Evolutionary conservation across 2,113 vertebrate species (phyloP), one percentile per base, ranked within the genome.

Genomic region (Nerophis ophidion): DNA sequence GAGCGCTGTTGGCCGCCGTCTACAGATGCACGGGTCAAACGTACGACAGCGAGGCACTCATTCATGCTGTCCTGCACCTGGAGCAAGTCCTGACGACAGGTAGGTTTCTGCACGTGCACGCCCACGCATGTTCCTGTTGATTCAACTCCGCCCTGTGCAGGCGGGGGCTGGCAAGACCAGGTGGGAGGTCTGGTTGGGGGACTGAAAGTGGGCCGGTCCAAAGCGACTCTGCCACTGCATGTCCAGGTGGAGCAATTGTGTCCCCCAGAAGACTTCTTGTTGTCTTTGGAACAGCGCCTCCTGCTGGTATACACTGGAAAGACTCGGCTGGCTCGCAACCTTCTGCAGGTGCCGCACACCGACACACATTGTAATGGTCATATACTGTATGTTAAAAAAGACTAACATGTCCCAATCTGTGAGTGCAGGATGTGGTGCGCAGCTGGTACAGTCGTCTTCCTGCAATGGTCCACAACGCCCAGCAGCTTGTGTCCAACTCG

Each of bases 81-180:
- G 97, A 99, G 63, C 97, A 99, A 88, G 84, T 93, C 8, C 92
- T 98, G 16, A 99, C 96, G 2, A 98, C 96, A 83, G 96, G 95
- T 94, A 71, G 15, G 45, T 35, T 8, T 35, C 0, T 26, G n/a
- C 13, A 17, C 4, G 6, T 10, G 11, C 13, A 16, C 3, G 5
- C 10, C 2, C 1, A 3, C 9, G 19, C 5, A 2, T 44, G 10
- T 12, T 44, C 40, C 47, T 1, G 13, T 12, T 13, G 33, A 35
- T 35, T 38, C 16, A 7, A 19, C 14, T 11, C 13, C 7, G 2
- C 11, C 46, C 10, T 12, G 33, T 8, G 1, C 69, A 99, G 97
- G 97, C 3, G 97, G 97, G 0, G 95, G 97, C 11, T 99, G 97
- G 97, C 97, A 99, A 87, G 97, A 98, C 71, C 96, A 98, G 81